These are phyloP conservation scores for Ranitomeya variabilis DNA, from an alignment of 2,113 vertebrate species.

Conservation along the genomic window DNA sequence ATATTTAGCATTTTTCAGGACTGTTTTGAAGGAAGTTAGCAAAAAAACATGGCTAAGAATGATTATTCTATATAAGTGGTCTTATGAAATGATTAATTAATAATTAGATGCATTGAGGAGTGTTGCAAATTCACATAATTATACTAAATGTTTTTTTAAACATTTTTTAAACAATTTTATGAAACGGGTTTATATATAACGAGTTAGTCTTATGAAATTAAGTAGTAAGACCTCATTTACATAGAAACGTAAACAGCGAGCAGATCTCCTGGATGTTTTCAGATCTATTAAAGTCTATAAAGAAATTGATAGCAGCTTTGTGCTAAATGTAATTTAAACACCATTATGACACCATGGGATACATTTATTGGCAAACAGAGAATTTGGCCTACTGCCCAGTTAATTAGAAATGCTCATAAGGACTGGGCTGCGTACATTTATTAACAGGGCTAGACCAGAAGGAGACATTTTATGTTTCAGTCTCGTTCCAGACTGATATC, in stretches of 20 bases:
- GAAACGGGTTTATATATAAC: background rate
- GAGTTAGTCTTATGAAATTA: background rate
- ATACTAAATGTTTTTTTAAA: background rate
- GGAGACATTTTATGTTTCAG: conserved; percentile 35
- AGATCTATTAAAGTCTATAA: conserved; percentile 15
- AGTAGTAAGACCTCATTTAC: background rate
- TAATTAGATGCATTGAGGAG: background rate
- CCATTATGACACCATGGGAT: conserved; percentile 44
- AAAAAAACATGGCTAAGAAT: background rate
- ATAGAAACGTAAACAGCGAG: conserved; percentile 11
- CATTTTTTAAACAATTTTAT: background rate
- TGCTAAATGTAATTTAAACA: conserved; percentile 53
- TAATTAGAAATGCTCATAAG: conserved; percentile 26
- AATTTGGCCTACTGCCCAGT: conserved; percentile 48
- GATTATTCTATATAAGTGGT: background rate
- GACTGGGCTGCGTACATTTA: conserved; percentile 43
- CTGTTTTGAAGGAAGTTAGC: background rate
- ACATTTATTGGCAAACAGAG: conserved; percentile 40
- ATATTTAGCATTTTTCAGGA: too few species aligned
- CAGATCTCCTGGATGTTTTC: conserved; percentile 12
- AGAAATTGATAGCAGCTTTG: conserved; percentile 46
- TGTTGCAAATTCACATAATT: background rate
- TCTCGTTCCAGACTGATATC: conserved; percentile 31
- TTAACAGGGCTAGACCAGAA: conserved; percentile 32
- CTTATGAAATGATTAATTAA: background rate